A percentile compares a stretch with the other conserved stretches of the same genome.
These are phyloP conservation scores for Hippocampus kuda DNA, from an alignment of 2,797 vertebrate species.

Conservation along the genomic window DNA sequence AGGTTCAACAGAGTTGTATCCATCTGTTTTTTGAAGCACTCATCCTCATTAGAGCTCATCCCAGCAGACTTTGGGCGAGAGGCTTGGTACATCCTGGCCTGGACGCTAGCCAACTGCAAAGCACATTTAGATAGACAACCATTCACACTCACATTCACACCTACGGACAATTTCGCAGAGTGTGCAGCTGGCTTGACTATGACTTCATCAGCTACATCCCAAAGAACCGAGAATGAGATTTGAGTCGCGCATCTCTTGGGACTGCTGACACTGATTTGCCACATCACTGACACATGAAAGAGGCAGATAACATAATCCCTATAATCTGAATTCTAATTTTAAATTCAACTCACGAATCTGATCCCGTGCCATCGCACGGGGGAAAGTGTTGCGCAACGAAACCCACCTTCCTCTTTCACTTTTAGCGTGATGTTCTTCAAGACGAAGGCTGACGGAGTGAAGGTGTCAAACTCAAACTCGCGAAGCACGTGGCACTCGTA, in stretches of 20 bases:
- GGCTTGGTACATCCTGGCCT: no score
- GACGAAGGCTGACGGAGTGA: constrained; percentile 59
- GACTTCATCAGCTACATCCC: no score
- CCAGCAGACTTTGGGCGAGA: no score
- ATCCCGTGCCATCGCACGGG: not conserved
- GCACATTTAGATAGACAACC: no score
- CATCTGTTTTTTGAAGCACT: no score
- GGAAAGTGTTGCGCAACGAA: not conserved
- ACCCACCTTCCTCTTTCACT: constrained; percentile 77
- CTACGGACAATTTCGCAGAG: no score
- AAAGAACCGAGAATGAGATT: not conserved
- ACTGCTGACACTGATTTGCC: not conserved
- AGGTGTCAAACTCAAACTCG: constrained; percentile 75
- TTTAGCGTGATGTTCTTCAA: constrained; percentile 69
- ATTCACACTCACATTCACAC: no score
- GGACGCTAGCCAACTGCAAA: no score
- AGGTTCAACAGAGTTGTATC: no score
- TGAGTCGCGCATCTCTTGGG: not conserved
- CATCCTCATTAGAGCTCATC: no score
- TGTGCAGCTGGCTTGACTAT: no score
- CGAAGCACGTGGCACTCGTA: constrained; percentile 79
- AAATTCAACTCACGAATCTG: not conserved
- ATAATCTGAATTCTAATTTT: not conserved
- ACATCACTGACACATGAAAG: not conserved
- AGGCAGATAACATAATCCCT: not conserved